A percentile compares a stretch with the other conserved stretches of the same genome.
phyloP scores from a whole-genome alignment of 2,888 invertebrate genomes.

The Phytoseiulus persimilis region DNA sequence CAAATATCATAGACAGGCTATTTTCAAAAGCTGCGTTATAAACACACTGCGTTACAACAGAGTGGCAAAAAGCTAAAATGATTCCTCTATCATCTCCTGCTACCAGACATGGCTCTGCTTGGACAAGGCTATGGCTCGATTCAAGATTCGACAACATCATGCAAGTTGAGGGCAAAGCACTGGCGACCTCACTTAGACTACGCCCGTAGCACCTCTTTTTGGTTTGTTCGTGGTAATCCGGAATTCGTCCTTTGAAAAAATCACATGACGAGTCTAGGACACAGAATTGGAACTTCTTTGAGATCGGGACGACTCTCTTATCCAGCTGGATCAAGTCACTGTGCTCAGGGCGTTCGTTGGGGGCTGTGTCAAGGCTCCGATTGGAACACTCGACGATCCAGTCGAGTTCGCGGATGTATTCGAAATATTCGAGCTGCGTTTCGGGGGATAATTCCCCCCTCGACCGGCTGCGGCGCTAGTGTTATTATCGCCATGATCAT shows the following conservation, averaged over 20 bases:
- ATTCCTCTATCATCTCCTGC: background rate
- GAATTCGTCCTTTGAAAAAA: background rate
- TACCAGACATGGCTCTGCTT: background rate
- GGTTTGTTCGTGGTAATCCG: background rate
- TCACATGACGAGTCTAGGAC: background rate
- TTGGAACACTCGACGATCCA: background rate
- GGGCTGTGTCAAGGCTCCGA: background rate
- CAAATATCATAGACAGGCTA: constrained; percentile 34
- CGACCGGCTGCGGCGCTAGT: background rate
- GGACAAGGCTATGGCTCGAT: background rate
- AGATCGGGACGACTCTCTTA: background rate
- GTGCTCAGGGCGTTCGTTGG: background rate
- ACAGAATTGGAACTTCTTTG: background rate
- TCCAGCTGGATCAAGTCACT: background rate
- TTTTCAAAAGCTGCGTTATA: background rate
- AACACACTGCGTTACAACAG: background rate
- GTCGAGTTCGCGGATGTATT: background rate
- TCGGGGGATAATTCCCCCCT: background rate
- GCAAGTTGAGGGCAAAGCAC: background rate
- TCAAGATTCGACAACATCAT: background rate
- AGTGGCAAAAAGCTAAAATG: background rate
- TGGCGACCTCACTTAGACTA: background rate
- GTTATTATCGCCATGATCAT: background rate
- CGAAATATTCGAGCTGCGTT: background rate
- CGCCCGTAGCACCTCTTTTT: background rate